Evolutionary conservation across 2,888 invertebrate genomes (phyloP), one percentile per base, ranked within the genome.

Genomic region (Drosophila parthenogenetica): DNA sequence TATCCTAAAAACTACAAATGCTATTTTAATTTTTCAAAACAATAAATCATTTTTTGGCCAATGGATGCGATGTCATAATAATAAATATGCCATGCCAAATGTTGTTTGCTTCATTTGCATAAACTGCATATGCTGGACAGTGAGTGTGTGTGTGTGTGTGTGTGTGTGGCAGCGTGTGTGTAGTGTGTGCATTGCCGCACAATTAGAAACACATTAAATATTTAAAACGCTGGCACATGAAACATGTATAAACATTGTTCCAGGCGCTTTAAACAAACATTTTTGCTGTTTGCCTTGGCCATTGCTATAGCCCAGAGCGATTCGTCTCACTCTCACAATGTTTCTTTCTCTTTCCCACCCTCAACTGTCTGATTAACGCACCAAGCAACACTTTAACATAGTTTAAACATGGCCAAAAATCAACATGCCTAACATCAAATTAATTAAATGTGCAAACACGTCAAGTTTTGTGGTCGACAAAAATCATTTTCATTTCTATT

Each of bases 201-300:
- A 84, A 87, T 84, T 84, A 81, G 82, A 81, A 85, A 71, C 58
- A 68, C 79, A 87, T 84, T 84, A 87, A 84, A 87, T 81, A 87
- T 84, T 84, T 73, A 85, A 77, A 80, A 71, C 49, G 22, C 64
- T 43, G 51, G 25, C 67, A 40, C 66, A 60, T 68, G 65, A 69
- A 78, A 60, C 35, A 35, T 35, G 29, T 74, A 69, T 63, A 69
- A 72, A 75, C 66, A 76, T 68, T 73, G 65, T 67, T 66, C 67
- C 59, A 48, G 46, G 49, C 61, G 61, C 74, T 70, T 76, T 71
- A 59, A 55, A 29, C 54, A 76, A 70, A 74, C 54, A 59, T 59
- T 39, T 64, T 60, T 71, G 45, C 8, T 73, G 59, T 57, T 70
- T 68, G 69, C 35, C 11, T 63, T 51, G 25, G 43, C 42, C 39